Conservation (phyloP, 2,113 vertebrate genomes). For the Chascanopsetta lugubris region DNA sequence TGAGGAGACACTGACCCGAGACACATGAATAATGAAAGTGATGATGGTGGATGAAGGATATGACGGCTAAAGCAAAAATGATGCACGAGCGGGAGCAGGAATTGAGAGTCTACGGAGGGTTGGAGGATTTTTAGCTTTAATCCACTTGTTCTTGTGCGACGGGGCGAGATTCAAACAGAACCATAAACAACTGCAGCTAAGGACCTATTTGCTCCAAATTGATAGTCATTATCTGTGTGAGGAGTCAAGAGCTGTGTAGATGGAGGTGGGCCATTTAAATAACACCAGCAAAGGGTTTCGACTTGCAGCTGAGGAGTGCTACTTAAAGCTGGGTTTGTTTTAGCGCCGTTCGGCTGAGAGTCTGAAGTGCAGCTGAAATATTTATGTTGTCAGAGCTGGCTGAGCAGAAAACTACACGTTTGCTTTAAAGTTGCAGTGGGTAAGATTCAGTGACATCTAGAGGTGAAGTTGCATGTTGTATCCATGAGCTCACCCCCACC, state of each 20-base stretch:
- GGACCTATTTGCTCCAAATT: slow-evolving; percentile 33
- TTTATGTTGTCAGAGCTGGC: slow-evolving; percentile 20
- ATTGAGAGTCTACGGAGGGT: neutral
- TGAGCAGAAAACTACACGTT: slow-evolving; percentile 29
- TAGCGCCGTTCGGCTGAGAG: slow-evolving; percentile 16
- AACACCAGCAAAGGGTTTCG: neutral
- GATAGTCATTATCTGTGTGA: slow-evolving; percentile 33
- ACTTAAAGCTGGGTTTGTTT: slow-evolving; percentile 12
- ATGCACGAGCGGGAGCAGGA: neutral
- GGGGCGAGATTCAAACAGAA: slow-evolving; percentile 16
- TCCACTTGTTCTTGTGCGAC: slow-evolving; percentile 4
- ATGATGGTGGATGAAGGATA: slow-evolving; percentile 7
- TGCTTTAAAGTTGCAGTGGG: slow-evolving; percentile 1
- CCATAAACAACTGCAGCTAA: slow-evolving; percentile 21
- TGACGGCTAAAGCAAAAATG: neutral
- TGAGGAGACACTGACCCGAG: slow-evolving; percentile 4
- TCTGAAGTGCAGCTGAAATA: slow-evolving; percentile 34
- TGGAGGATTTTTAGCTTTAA: neutral
- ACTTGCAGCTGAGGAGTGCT: slow-evolving; percentile 1
- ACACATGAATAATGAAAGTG: slow-evolving; percentile 16
- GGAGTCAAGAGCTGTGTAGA: slow-evolving; percentile 30
- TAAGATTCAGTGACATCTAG: no score
- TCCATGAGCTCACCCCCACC: no score
- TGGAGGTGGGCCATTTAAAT: slow-evolving; percentile 32
- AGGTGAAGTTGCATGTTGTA: no score